Evolutionary conservation across 2,113 vertebrate species (phyloP), one percentile per base, ranked within the genome.

Genomic region (Ceuthmochares aereus): DNA sequence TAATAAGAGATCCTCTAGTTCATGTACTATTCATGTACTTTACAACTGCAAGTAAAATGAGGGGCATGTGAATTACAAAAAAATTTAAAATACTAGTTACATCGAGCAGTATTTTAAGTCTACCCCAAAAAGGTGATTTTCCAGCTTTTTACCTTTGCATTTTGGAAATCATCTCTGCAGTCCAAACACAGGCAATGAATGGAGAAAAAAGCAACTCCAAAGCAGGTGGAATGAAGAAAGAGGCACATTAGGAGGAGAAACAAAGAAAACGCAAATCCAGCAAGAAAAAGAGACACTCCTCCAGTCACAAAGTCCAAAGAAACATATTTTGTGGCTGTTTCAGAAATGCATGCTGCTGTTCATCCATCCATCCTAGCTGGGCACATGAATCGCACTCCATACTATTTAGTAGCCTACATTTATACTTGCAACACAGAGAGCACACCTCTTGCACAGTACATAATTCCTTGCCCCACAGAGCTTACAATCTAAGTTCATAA

Each of bases 401-500:
- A 40, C 14, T 66, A 30, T 51, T 79, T 52, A 97, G 78, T 64
- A 92, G 75, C 62, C 91, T 70, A 56, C 21, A 37, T 63, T 86
- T 90, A 86, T 22, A 51, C 15, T 80, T 66, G 70, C 32, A 51
- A 49, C 18, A 55, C 1, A 86, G 63, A 87, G 52, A 87, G 55
- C 84, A 79, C 37, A 26, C 14, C 58, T 73, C 37, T 83, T 49
- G 34, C 37, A 73, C 8, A 9, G 67, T 64, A 91, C 10, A 4
- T 19, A 80, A 66, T 27, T 85, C 89, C 93, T 76, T 52, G 89
- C 94, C 37, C 89, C 70, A 36, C 89, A 87, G 96, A 90, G 94
- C 87, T 96, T 58, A 97, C 87, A 96, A 80, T 96, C 95, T 97
- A 74, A 73, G 2, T 81, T 80, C 34, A 84, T 70, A 83, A 69